These are phyloP conservation scores for Polydrusus tereticollis DNA, from an alignment of 2,888 invertebrate species.

Conservation along the genomic window DNA sequence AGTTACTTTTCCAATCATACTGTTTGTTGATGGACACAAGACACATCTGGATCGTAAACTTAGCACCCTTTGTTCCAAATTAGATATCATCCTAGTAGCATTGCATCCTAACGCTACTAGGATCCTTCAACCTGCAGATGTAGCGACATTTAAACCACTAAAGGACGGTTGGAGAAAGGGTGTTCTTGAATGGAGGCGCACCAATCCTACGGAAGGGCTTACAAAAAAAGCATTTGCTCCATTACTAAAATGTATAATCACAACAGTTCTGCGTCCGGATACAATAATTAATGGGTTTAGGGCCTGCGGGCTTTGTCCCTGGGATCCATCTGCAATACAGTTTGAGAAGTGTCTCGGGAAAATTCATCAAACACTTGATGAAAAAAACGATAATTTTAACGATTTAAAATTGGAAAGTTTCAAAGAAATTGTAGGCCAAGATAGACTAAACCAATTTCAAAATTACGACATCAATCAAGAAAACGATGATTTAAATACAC, in stretches of 20 bases:
- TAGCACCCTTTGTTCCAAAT: conserved; percentile 2
- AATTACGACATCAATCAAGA: no score
- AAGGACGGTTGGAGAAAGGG: conserved; percentile 52
- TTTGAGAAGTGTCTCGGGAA: no score
- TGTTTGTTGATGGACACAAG: conserved; percentile 41
- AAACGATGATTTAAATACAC: no score
- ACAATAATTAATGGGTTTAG: conserved; percentile 48
- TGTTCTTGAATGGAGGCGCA: conserved; percentile 53
- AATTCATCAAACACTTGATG: no score
- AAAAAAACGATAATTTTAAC: no score
- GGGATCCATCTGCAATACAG: conserved; percentile 25
- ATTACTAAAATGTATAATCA: conserved; percentile 20
- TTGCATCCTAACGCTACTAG: conserved; percentile 55
- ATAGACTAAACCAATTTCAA: no score
- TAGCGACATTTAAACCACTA: conserved; percentile 48
- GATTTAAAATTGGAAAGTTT: no score
- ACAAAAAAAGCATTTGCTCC: conserved; percentile 46
- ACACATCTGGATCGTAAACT: conserved; percentile 17
- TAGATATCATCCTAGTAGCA: conserved; percentile 48
- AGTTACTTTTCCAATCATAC: conserved; percentile 28
- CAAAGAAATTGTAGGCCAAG: no score
- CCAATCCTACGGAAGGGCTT: conserved; percentile 44
- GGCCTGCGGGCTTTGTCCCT: conserved; percentile 45
- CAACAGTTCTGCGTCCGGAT: conserved; percentile 1
- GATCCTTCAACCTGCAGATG: conserved; percentile 51